Evolutionary conservation across 2,113 vertebrate species (phyloP).

Genomic region (Prinia subflava): DNA sequence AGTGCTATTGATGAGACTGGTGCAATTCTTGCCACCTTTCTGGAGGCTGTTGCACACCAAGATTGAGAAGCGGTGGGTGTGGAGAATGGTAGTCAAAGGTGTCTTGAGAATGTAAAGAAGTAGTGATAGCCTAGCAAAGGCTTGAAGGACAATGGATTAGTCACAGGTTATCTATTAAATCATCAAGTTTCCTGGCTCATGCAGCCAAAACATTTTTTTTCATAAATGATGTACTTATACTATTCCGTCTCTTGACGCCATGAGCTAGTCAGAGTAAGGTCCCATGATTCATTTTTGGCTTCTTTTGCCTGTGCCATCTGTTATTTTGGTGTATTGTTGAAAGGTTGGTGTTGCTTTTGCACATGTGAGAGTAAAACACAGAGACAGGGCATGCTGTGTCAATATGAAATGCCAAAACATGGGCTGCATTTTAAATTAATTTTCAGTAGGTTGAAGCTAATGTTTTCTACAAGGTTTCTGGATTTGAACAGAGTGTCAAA

Average conservation of each 20-base stretch:
- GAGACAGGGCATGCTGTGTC: conserved; percentile 17
- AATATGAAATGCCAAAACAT: conserved; percentile 5
- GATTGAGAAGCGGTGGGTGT: background rate
- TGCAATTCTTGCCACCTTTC: background rate
- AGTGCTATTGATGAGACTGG: background rate
- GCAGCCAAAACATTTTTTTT: background rate
- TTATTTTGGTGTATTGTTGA: conserved; percentile 37
- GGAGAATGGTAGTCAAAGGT: background rate
- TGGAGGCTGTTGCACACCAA: background rate
- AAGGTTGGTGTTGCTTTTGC: conserved; percentile 33
- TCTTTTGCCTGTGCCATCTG: conserved; percentile 41
- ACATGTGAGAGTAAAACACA: conserved; percentile 45
- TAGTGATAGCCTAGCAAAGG: background rate
- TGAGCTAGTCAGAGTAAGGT: background rate
- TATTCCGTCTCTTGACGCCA: background rate
- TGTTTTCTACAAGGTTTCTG: background rate
- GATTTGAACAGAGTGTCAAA: background rate
- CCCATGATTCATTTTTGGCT: conserved; percentile 13
- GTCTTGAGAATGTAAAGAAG: background rate
- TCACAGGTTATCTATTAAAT: conserved; percentile 6
- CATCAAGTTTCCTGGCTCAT: background rate
- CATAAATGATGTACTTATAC: background rate
- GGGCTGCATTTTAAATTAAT: conserved; percentile 28
- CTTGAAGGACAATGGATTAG: background rate
- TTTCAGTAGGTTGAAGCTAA: background rate